These are phyloP conservation scores for Thaleichthys pacificus DNA, from an alignment of 2,797 vertebrate species.

Conservation along the genomic window DNA sequence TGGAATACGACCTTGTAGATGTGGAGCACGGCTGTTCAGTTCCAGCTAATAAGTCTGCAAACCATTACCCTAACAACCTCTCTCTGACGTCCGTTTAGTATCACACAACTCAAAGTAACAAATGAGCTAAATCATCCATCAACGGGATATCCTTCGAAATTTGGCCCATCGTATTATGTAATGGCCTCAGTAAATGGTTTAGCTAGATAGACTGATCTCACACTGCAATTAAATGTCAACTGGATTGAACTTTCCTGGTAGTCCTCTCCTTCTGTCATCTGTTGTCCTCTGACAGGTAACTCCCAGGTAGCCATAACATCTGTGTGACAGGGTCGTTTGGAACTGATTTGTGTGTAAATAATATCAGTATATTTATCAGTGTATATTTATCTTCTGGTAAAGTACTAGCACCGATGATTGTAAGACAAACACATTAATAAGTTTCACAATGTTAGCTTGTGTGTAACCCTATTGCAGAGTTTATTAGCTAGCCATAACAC, in stretches of 20 bases:
- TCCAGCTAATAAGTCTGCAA: slow-evolving; percentile 32
- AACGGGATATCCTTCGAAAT: not conserved
- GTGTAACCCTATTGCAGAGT: too few relatives aligned
- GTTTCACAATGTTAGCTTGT: not conserved
- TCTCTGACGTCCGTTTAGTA: slow-evolving; percentile 8
- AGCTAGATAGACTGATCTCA: not conserved
- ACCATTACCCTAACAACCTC: slow-evolving; percentile 16
- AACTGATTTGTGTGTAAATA: too few relatives aligned
- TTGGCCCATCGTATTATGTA: slow-evolving; percentile 1
- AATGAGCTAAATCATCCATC: slow-evolving; percentile 7
- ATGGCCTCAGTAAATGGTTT: slow-evolving; percentile 2
- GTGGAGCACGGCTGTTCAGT: slow-evolving; percentile 21
- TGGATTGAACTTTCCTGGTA: not conserved
- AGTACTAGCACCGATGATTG: too few relatives aligned
- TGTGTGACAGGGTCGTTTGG: too few relatives aligned
- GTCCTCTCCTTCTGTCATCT: not conserved
- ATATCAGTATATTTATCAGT: too few relatives aligned
- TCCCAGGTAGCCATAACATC: too few relatives aligned
- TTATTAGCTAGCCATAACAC: too few relatives aligned
- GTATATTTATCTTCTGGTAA: too few relatives aligned
- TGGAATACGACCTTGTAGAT: slow-evolving; percentile 70
- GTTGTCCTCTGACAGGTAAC: not conserved
- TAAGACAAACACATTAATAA: not conserved
- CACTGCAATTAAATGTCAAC: slow-evolving; percentile 4
- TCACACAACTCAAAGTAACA: slow-evolving; percentile 21